phyloP scores from a whole-genome alignment of 1,140 invertebrate species.

The Conopomorpha cramerella region DNA sequence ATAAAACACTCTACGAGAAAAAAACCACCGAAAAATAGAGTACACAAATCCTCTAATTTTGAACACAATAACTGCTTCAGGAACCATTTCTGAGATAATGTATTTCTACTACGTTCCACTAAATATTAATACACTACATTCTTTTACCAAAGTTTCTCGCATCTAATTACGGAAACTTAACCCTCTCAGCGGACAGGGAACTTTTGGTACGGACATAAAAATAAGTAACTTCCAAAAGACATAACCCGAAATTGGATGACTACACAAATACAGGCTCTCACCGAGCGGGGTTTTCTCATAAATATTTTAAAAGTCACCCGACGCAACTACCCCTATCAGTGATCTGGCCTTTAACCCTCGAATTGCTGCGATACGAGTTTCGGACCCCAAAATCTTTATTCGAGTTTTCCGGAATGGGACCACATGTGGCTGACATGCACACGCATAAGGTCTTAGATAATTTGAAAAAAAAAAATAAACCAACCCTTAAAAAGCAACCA shows the following conservation, averaged over 20 bases:
- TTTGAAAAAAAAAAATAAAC: too few relatives aligned
- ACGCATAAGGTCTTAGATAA: too few relatives aligned
- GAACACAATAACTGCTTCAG: too few relatives aligned
- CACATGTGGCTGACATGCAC: too few relatives aligned
- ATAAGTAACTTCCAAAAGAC: conserved; percentile 49
- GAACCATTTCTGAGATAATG: too few relatives aligned
- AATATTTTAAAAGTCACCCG: conserved; percentile 50
- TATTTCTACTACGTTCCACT: too few relatives aligned
- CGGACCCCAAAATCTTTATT: too few relatives aligned
- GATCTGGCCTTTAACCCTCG: conserved; percentile 7
- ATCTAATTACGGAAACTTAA: background rate
- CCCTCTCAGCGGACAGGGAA: background rate
- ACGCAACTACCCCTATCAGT: conserved; percentile 33
- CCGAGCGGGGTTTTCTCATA: conserved; percentile 28
- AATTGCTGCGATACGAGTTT: background rate
- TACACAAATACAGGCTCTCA: conserved; percentile 30
- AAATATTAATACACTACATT: background rate
- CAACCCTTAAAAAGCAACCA: too few relatives aligned
- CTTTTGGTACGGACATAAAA: conserved; percentile 11
- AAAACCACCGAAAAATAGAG: too few relatives aligned
- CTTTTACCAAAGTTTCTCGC: background rate
- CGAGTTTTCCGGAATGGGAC: too few relatives aligned
- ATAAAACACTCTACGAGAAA: too few relatives aligned
- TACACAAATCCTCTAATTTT: too few relatives aligned
- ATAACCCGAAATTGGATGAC: conserved; percentile 58